A percentile compares a stretch with the other conserved stretches of the same genome.
Evolutionary conservation across 2,888 invertebrate genomes (phyloP).

Genomic region (Leptinotarsa haldemani): DNA sequence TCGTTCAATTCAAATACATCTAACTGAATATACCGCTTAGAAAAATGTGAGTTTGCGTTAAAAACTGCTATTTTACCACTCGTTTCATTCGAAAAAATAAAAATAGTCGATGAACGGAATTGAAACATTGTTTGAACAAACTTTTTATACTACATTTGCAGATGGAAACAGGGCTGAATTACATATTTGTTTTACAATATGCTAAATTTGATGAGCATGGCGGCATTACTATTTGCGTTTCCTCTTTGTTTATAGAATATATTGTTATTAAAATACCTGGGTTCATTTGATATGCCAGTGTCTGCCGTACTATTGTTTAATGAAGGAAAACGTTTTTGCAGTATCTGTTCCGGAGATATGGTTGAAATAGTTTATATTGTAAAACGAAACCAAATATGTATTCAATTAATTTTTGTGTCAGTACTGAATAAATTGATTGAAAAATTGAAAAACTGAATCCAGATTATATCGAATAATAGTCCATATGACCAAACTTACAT

Average conservation of each 20-base stretch:
- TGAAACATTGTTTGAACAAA: slow-evolving; percentile 12
- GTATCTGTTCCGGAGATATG: background rate
- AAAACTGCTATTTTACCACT: no score
- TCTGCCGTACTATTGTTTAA: background rate
- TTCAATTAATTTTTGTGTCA: no score
- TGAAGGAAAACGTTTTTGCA: background rate
- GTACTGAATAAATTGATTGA: no score
- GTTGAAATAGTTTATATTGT: no score
- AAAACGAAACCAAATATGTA: no score
- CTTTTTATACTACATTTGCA: background rate
- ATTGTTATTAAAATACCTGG: background rate
- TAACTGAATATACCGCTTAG: no score
- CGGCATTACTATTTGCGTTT: background rate
- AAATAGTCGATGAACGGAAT: background rate
- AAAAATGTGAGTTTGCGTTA: no score
- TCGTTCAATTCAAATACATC: no score
- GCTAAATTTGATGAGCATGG: background rate
- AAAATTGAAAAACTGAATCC: no score
- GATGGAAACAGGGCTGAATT: background rate
- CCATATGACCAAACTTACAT: no score
- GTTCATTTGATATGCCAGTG: background rate
- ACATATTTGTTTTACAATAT: background rate
- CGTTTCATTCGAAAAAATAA: no score
- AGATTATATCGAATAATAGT: no score
- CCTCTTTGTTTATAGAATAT: background rate